Conservation (phyloP, 30 jellyfish, hydroid and myxozoan genomes). For the Rhopilema esculentum region DNA sequence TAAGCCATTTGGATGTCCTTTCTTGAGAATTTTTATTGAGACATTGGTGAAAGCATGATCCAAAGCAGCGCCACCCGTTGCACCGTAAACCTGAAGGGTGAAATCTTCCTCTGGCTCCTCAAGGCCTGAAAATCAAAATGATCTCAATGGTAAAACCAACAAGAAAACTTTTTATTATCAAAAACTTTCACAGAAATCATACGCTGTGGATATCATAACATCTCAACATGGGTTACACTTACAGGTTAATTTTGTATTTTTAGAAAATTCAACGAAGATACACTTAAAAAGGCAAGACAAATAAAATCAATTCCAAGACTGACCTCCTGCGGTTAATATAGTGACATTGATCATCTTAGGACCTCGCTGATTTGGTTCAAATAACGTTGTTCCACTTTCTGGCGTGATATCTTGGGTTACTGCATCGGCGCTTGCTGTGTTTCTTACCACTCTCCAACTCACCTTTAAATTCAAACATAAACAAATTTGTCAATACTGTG, state of each 20-base stretch:
- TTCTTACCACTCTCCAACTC: slow-evolving; percentile 73
- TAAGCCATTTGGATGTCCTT: slow-evolving; percentile 94
- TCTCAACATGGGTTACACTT: too few relatives aligned
- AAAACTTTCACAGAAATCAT: neutral
- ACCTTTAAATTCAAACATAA: slow-evolving; percentile 50
- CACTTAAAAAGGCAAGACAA: too few relatives aligned
- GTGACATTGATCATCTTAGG: slow-evolving; percentile 58
- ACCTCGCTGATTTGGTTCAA: slow-evolving; percentile 62
- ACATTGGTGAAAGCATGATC: slow-evolving; percentile 71
- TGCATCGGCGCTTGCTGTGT: slow-evolving; percentile 58
- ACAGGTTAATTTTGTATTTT: too few relatives aligned
- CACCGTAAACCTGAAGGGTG: slow-evolving; percentile 56
- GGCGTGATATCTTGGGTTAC: slow-evolving; percentile 92
- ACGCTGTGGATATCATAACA: too few relatives aligned
- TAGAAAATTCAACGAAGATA: too few relatives aligned
- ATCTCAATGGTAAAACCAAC: neutral
- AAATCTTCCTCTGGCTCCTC: slow-evolving; percentile 87
- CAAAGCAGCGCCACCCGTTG: slow-evolving; percentile 85
- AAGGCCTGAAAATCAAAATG: slow-evolving; percentile 44
- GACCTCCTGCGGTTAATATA: slow-evolving; percentile 81
- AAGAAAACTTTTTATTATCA: neutral
- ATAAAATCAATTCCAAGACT: slow-evolving; percentile 8
- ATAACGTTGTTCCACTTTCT: slow-evolving; percentile 59
- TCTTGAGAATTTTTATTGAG: slow-evolving; percentile 72
- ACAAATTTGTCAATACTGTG: neutral